Evolutionary conservation across 2,888 invertebrate genomes (phyloP).

Genomic region (Eristalinus aeneus): DNA sequence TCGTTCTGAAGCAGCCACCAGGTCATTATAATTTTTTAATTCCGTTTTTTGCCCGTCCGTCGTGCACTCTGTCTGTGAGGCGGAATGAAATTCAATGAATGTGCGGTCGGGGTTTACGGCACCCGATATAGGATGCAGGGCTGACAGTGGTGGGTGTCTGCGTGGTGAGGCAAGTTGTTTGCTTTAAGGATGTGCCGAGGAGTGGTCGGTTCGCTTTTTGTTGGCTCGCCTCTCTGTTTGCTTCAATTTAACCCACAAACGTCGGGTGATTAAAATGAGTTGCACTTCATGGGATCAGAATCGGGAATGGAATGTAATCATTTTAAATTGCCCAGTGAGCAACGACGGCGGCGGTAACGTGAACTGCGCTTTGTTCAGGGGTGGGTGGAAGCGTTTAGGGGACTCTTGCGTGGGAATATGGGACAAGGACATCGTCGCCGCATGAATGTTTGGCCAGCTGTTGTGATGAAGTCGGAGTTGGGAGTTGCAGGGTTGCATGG

Average conservation of each 20-base stretch:
- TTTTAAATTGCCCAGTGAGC: not conserved
- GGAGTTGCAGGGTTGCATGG: no score
- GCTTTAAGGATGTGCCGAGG: slow-evolving; percentile 9
- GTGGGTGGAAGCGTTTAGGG: not conserved
- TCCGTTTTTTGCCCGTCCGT: slow-evolving; percentile 12
- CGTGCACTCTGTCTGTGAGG: not conserved
- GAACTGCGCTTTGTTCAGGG: not conserved
- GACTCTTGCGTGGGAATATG: not conserved
- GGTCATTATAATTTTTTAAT: slow-evolving; percentile 66
- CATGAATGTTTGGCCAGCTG: not conserved
- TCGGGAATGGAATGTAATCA: not conserved
- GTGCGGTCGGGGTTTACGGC: slow-evolving; percentile 52
- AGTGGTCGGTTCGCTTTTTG: not conserved
- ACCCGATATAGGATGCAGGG: slow-evolving; percentile 22
- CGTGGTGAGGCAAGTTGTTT: slow-evolving; percentile 17
- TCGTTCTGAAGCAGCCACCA: slow-evolving; percentile 17
- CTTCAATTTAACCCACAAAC: slow-evolving; percentile 17
- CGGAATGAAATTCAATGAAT: slow-evolving; percentile 61
- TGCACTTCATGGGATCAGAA: not conserved
- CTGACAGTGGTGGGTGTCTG: slow-evolving; percentile 15
- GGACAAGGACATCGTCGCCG: not conserved
- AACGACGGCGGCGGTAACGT: not conserved
- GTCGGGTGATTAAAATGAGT: slow-evolving; percentile 3
- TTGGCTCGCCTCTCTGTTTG: not conserved
- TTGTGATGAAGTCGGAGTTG: not conserved